phyloP scores from a whole-genome alignment of 2,888 invertebrate genomes.

The Calephelis perditalis region DNA sequence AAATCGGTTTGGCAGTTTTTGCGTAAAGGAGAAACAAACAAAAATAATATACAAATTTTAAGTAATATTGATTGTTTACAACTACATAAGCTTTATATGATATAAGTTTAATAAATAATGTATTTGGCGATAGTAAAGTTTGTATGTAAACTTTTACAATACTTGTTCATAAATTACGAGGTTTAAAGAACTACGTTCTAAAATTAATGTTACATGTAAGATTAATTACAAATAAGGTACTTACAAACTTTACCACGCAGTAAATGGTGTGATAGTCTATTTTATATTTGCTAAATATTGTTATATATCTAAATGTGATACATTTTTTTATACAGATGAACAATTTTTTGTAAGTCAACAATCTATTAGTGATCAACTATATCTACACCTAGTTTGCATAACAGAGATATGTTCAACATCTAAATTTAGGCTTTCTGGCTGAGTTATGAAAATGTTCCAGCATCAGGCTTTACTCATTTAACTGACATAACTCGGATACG shows the following conservation, averaged over 20 bases:
- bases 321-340: constrained; percentile 9
- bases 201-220: neutral
- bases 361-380: too few relatives aligned
- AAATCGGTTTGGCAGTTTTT: too few relatives aligned
- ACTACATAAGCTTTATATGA: constrained; percentile 33
- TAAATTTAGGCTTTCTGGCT: too few relatives aligned
- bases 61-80: constrained; percentile 33
- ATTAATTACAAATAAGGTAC: neutral
- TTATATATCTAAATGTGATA: constrained; percentile 2
- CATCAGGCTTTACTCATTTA: too few relatives aligned
- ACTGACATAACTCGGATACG: too few relatives aligned
- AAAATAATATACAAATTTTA: constrained; percentile 29
- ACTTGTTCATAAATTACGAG: constrained; percentile 4
- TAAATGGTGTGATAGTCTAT: neutral
- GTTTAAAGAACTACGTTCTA: constrained; percentile 12
- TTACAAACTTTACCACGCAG: constrained; percentile 19
- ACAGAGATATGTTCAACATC: too few relatives aligned
- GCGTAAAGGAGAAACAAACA: too few relatives aligned
- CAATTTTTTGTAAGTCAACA: neutral
- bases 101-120: constrained; percentile 41
- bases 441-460: too few relatives aligned
- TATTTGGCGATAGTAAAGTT: constrained; percentile 14
- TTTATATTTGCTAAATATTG: neutral
- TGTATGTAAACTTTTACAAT: constrained; percentile 22
- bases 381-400: too few relatives aligned